Evolutionary conservation across 2,888 invertebrate species (phyloP), one percentile per base, ranked within the genome.

Genomic region (Lamproptera curius): DNA sequence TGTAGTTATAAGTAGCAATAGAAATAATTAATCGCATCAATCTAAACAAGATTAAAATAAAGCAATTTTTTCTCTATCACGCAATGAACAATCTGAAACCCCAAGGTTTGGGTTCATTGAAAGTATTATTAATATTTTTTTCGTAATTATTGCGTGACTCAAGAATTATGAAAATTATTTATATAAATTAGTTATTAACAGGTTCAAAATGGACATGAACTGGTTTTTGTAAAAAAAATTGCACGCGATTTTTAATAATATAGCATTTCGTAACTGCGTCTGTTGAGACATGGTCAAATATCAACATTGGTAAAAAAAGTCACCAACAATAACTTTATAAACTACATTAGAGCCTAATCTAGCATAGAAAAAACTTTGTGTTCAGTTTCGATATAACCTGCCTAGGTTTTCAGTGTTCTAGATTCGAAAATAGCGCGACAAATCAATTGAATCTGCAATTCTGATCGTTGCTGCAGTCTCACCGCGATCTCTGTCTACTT

Each of bases 401-500:
- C n/a, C n/a, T n/a, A n/a, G n/a, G n/a, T n/a, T n/a, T n/a, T n/a
- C 10, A 16, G n/a, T 36, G 28, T 36, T 26, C 37, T 23, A 15
- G 23, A 74, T 75, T 65, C 77, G 76, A 80, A 82, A 85, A 84
- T 85, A 85, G 76, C 73, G 57, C 62, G 67, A 63, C 79, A 82
- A 85, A 85, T 85, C 83, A 83, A 86, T 86, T 76, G 72, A 66
- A 66, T 59, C 60, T 72, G 59, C 67, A 65, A 66, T 67, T 63
- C 66, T 66, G 67, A 63, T 61, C 63, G 69, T 66, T 65, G 58
- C 58, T 72, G 73, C 77, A 80, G 82, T 82, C 72, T 72, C 63
- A 63, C 62, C 63, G 66, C 65, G 73, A 63, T 60, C 66, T 63
- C 71, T 61, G 67, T 51, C 57, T 63, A 71, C 63, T 66, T 64